phyloP scores from a whole-genome alignment of 1,140 invertebrate species.

The Sinonovacula constricta region DNA sequence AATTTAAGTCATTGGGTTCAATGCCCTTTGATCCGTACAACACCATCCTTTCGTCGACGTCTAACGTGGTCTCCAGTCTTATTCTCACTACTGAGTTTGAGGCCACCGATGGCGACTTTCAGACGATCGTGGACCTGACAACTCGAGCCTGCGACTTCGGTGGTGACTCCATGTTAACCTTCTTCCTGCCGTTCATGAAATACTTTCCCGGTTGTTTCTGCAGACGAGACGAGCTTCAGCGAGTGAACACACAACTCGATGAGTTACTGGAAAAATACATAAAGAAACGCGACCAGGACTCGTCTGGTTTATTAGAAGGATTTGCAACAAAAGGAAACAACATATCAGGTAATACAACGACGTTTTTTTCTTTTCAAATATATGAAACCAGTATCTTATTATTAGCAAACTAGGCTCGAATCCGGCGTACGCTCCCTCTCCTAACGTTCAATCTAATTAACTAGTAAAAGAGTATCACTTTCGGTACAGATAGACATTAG shows the following conservation, averaged over 20 bases:
- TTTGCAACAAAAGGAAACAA: background rate
- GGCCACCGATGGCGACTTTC: background rate
- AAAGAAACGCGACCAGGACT: background rate
- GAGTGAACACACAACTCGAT: background rate
- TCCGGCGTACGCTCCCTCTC: background rate
- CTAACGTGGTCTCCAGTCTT: background rate
- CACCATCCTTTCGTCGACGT: background rate
- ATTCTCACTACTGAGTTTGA: background rate
- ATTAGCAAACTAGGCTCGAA: background rate
- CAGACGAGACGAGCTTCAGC: background rate
- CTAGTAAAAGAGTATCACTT: too few species aligned
- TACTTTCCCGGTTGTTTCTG: background rate
- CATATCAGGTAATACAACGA: background rate
- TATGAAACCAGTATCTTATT: background rate
- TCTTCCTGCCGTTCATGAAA: background rate
- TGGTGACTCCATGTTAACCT: background rate
- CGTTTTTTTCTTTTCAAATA: background rate
- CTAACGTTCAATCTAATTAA: too few species aligned
- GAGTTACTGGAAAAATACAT: background rate
- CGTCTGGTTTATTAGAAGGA: background rate
- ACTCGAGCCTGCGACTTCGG: background rate
- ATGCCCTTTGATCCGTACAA: background rate
- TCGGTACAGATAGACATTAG: too few species aligned
- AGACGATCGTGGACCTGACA: background rate
- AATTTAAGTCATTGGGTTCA: too few species aligned